Percentiles rank a stretch among this genome's conserved stretches.
These are phyloP conservation scores for Temnothorax ravouxi DNA, from an alignment of 2,888 invertebrate species.

Conservation along the genomic window DNA sequence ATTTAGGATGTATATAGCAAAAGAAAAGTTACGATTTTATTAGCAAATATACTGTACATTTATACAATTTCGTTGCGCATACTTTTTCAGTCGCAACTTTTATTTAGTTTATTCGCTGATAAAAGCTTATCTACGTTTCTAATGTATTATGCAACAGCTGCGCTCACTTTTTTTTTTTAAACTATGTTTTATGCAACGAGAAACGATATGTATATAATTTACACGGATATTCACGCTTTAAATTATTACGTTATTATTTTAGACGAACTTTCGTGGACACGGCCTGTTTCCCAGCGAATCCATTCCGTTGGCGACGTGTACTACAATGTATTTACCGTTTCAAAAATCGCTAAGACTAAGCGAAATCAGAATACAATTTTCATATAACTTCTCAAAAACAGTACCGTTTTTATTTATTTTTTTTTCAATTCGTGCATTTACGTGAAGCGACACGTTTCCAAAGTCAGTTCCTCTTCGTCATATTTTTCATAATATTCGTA, in stretches of 20 bases:
- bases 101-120: not conserved
- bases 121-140: slow-evolving; percentile 21
- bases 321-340: slow-evolving; percentile 75
- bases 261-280: slow-evolving; percentile 63
- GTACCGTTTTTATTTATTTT: slow-evolving; percentile 55
- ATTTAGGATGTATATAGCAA: slow-evolving; percentile 32
- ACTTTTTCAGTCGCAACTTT: not conserved
- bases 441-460: not conserved
- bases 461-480: slow-evolving; percentile 1
- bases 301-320: slow-evolving; percentile 69
- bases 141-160: slow-evolving; percentile 55
- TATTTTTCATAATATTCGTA: slow-evolving; percentile 1
- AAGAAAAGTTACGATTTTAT: slow-evolving; percentile 26
- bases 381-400: slow-evolving; percentile 64
- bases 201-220: slow-evolving; percentile 39
- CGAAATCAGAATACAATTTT: slow-evolving; percentile 69
- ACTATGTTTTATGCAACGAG: slow-evolving; percentile 62
- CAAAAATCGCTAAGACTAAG: slow-evolving; percentile 72
- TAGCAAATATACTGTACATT: slow-evolving; percentile 7
- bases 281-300: slow-evolving; percentile 64
- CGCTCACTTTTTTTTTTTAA: slow-evolving; percentile 60
- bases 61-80: not conserved
- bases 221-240: slow-evolving; percentile 53
- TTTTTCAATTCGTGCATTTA: slow-evolving; percentile 28
- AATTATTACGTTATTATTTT: slow-evolving; percentile 65